Evolutionary conservation across 1,140 invertebrate genomes (phyloP), one percentile per base, ranked within the genome.

Genomic region (Papilio machaon): DNA sequence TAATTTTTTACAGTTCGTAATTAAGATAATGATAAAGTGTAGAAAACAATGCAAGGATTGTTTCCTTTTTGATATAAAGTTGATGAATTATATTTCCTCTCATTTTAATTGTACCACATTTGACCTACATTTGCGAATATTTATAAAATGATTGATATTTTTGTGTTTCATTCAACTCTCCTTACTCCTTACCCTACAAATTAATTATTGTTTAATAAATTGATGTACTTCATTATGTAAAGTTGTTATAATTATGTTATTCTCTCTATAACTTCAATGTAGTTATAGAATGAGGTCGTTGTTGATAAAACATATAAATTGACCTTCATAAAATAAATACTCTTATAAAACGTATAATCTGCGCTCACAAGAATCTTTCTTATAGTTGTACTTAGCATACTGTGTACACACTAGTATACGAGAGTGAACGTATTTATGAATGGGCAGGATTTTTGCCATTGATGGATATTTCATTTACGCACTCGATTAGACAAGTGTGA

Each of bases 41-140:
- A 94, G 93, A 94, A 94, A 94, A 93, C 90, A 88, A 90, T 90
- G 88, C 87, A 89, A 92, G 87, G 83, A 89, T 89, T 89, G 89
- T 93, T 93, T 94, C 91, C 88, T 92, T 93, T 93, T 93, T 93
- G 86, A 91, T 92, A 93, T 94, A 90, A 94, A 91, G 89, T 93
- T 91, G 89, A 90, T 91, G 91, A 91, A 91, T 87, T 79, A 92
- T 91, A 91, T 94, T 93, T 91, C 91, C 88, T 91, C 91, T 92
- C 89, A 94, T 94, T 94, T 94, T 92, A 92, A 94, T 92, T 93
- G 91, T 94, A 92, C 89, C 89, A 93, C 91, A 94, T 94, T 94
- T 93, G 92, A 94, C 89, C 89, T 93, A 93, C 92, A 94, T 92
- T 93, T 93, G 93, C 89, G 91, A 94, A 94, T 94, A 94, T 94